These are phyloP conservation scores for Brachionichthys hirsutus DNA, from an alignment of 2,113 vertebrate genomes.

Conservation along the genomic window DNA sequence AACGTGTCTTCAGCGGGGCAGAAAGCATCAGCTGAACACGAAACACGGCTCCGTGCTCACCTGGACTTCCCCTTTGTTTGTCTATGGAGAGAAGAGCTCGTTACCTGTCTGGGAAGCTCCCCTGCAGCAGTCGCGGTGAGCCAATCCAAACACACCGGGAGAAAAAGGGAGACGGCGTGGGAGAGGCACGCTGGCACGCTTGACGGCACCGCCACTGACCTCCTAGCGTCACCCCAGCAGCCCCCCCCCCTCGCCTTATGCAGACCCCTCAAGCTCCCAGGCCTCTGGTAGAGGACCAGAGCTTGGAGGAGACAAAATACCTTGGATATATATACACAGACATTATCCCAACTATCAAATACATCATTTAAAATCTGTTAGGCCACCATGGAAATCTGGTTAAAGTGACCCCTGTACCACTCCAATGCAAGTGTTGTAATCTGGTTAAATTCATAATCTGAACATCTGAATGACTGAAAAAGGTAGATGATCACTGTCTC, in stretches of 20 bases:
- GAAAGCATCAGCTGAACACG: slow-evolving; percentile 15
- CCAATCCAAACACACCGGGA: slow-evolving; percentile 61
- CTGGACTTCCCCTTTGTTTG: slow-evolving; percentile 31
- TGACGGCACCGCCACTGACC: slow-evolving; percentile 70
- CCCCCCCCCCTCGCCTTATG: slow-evolving; percentile 54
- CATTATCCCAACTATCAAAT: too few species aligned
- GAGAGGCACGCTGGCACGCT: slow-evolving; percentile 66
- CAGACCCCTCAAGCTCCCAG: slow-evolving; percentile 79
- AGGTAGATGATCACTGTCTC: slow-evolving; percentile 6
- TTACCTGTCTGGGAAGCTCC: slow-evolving; percentile 66
- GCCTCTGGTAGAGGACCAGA: too few species aligned
- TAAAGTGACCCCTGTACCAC: too few species aligned
- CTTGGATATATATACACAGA: too few species aligned
- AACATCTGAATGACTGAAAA: too few species aligned
- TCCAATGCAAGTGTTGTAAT: too few species aligned
- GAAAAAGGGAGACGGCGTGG: slow-evolving; percentile 27
- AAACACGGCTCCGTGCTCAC: slow-evolving; percentile 7
- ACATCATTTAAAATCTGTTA: too few species aligned
- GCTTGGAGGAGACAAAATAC: too few species aligned
- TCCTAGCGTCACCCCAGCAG: slow-evolving; percentile 63
- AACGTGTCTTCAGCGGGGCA: neutral
- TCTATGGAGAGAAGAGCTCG: slow-evolving; percentile 36
- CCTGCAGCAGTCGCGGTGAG: slow-evolving; percentile 62
- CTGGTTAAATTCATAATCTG: too few species aligned
- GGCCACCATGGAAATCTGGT: too few species aligned